Base-by-base conservation (phyloP, 2,888 invertebrate genomes). In the Tridacna gigas region DNA sequence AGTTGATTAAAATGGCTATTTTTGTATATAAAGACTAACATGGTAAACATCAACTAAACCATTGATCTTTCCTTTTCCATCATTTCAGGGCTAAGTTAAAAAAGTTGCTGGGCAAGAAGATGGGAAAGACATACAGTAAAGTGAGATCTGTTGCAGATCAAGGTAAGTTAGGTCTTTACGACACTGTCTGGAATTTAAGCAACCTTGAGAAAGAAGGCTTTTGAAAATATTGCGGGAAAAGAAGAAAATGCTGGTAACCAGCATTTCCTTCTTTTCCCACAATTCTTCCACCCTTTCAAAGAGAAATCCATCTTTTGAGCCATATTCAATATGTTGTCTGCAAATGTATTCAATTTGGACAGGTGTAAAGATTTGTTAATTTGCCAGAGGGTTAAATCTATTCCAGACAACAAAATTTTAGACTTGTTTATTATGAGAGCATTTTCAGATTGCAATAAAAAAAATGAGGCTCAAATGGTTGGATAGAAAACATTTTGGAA, bases 61-160 rank as follows among this genome's bases (percentile, higher is more conserved):
- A 37, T 2, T 4, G 7, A 37, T 7, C 37, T 37, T 37, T 37
- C 2, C 37, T 37, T 48, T 74, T 28, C 12, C 28, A 7, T 37
- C 2, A 47, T 28, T 45, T 63, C 87, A 94, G 94, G 12, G 93
- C 93, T 22, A 94, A 93, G 88, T 87, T 95, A n/a, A 95, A 94
- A 90, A 93, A 94, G 86, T 93, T 95, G 56, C 96, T 99, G 91
- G 98, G 98, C 2, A 97, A 86, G 74, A 90, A 89, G 71, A 84
- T 91, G 80, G 90, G 86, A 13, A 89, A 97, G 26, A 98, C 98
- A 0, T 97, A 98, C 60, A 97, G 97, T 93, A 98, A 98, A 92
- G 98, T 98, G 0, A 98, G 97, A 94, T 97, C 97, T 0, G 96
- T 98, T 22, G 98, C 98, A 0, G 97, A 97, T 83, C 97, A 98